Evolutionary conservation across 1,140 invertebrate species (phyloP).

Genomic region (Ceratitis capitata): DNA sequence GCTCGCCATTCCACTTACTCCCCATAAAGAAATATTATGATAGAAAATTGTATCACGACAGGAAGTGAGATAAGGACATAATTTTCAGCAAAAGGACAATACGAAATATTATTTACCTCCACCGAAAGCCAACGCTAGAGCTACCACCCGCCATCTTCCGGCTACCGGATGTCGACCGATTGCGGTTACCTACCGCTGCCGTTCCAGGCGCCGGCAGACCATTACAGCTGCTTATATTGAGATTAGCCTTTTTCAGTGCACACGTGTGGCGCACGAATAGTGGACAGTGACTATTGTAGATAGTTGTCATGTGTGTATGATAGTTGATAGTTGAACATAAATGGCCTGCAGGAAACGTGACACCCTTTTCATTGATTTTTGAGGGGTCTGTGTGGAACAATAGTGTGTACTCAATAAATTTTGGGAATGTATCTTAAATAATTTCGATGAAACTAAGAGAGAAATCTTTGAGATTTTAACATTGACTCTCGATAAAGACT

Average conservation of each 20-base stretch:
- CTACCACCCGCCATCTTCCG: constrained; percentile 29
- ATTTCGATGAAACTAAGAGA: too few species aligned
- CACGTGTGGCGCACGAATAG: not conserved
- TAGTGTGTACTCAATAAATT: too few species aligned
- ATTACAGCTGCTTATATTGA: not conserved
- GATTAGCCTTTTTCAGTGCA: constrained; percentile 30
- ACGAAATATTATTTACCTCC: too few species aligned
- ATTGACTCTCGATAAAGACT: too few species aligned
- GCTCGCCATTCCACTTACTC: not conserved
- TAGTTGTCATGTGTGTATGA: not conserved
- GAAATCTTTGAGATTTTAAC: too few species aligned
- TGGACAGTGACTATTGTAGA: not conserved
- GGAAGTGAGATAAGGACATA: constrained; percentile 65
- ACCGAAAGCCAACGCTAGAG: too few species aligned
- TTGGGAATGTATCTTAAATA: too few species aligned
- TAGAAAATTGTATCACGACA: constrained; percentile 65
- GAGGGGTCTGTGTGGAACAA: too few species aligned
- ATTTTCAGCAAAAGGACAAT: constrained; percentile 42
- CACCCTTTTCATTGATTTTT: too few species aligned
- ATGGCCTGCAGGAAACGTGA: not conserved
- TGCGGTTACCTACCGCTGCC: constrained; percentile 9
- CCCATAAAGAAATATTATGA: constrained; percentile 36
- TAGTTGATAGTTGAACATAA: too few species aligned
- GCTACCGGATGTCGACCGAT: constrained; percentile 24
- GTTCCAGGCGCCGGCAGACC: not conserved